Evolutionary conservation across 2,888 invertebrate genomes (phyloP), one percentile per base, ranked within the genome.

Genomic region (Oscheius sp.): DNA sequence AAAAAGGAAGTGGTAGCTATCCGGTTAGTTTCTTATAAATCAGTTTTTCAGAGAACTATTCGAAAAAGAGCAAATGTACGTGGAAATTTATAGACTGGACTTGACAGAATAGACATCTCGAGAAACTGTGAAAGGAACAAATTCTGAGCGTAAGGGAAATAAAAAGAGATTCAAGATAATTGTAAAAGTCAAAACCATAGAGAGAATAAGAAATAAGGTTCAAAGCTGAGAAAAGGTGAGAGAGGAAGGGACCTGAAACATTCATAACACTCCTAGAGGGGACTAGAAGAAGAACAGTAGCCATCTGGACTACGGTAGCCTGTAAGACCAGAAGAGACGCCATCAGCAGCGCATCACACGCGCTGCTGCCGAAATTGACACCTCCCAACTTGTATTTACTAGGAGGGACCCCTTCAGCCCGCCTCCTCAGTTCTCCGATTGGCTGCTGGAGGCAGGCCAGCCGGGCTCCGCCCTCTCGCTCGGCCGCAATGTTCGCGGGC

Each of bases 311-410:
- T 53, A 59, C 59, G 7, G 53, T 55, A 55, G 55, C 5, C n/a
- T 68, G 33, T 50, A 35, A 51, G 13, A 51, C 51, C 51, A 32
- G 10, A 29, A 32, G 42, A 37, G 35, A 65, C 65, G 65, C 65
- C 65, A 65, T 65, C 65, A 65, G 65, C 65, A 65, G 65, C 65
- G 65, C 65, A 65, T 65, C 65, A 65, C 65, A 65, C 65, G 65
- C 65, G 63, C 73, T 73, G 53, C 63, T 77, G 81, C 59, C 81
- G 81, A 81, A 80, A 81, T 81, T 81, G 81, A 81, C 81, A 81
- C 81, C 81, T 81, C 78, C 59, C 80, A 73, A 66, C 74, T 79
- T 78, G 79, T 79, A 78, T 77, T 76, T 70, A 73, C 79, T 70
- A 71, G 62, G 21, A 21, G 50, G 58, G 11, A 50, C 7, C 51